Evolutionary conservation across 2,888 invertebrate genomes (phyloP).

Genomic region (Lypha dubia): DNA sequence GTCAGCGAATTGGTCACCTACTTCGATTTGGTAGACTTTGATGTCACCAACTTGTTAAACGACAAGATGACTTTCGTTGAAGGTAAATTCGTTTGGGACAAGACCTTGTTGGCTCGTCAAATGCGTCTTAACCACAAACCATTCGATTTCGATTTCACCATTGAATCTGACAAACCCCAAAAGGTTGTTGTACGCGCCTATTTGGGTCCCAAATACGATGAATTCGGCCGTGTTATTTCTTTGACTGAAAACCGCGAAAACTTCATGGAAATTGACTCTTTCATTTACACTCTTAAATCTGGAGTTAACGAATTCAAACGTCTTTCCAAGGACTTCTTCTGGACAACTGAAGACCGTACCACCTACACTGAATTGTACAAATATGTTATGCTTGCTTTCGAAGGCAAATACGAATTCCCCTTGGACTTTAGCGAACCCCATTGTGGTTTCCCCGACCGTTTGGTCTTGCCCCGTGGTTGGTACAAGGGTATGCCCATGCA

Average conservation of each 20-base stretch:
- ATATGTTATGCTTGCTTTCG: slow-evolving; percentile 86
- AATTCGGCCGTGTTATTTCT: slow-evolving; percentile 85
- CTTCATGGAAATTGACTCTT: slow-evolving; percentile 87
- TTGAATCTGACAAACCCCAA: slow-evolving; percentile 85
- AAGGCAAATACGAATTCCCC: slow-evolving; percentile 85
- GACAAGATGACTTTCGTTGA: slow-evolving; percentile 84
- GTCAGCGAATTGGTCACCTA: slow-evolving; percentile 88
- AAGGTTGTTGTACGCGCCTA: slow-evolving; percentile 87
- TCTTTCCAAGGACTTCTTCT: slow-evolving; percentile 87
- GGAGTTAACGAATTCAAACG: slow-evolving; percentile 89
- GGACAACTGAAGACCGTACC: slow-evolving; percentile 86
- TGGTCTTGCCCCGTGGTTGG: slow-evolving; percentile 89
- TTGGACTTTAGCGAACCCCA: slow-evolving; percentile 85
- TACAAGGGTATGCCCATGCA: slow-evolving; percentile 87
- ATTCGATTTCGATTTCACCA: slow-evolving; percentile 85
- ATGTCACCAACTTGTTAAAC: slow-evolving; percentile 86
- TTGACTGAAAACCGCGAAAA: slow-evolving; percentile 86
- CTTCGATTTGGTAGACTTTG: slow-evolving; percentile 87
- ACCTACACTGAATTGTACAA: slow-evolving; percentile 87
- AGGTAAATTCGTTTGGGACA: slow-evolving; percentile 79
- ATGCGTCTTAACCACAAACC: slow-evolving; percentile 87
- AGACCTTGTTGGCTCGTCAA: slow-evolving; percentile 85
- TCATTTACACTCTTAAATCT: slow-evolving; percentile 85
- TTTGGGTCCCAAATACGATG: slow-evolving; percentile 88
- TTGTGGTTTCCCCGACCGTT: slow-evolving; percentile 88